phyloP scores from a whole-genome alignment of 2,888 invertebrate genomes.

The Synanthedon tipuliformis region DNA sequence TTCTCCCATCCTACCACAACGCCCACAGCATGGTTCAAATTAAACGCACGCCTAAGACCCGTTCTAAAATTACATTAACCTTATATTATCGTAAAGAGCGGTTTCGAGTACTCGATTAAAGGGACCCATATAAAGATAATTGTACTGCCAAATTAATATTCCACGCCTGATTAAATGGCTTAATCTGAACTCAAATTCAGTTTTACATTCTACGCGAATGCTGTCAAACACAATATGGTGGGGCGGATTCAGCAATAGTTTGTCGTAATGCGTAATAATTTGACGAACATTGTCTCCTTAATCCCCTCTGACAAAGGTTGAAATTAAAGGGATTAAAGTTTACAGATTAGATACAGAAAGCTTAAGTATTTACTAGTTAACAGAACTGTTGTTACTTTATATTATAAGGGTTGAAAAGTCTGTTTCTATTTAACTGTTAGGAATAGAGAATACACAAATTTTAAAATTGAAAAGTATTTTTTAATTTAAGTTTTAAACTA shows the following conservation, averaged over 20 bases:
- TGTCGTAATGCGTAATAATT: not conserved
- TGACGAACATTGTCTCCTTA: not conserved
- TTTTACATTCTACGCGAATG: not conserved
- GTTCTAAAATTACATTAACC: slow-evolving; percentile 42
- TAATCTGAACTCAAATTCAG: slow-evolving; percentile 1
- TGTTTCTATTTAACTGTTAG: no score
- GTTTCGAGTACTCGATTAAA: slow-evolving; percentile 40
- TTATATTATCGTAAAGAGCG: slow-evolving; percentile 34
- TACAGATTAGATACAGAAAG: no score
- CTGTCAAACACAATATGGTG: not conserved
- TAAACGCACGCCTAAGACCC: slow-evolving; percentile 32
- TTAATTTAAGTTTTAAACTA: no score
- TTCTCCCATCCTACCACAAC: not conserved
- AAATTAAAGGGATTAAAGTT: no score
- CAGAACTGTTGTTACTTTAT: no score
- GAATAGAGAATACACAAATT: no score
- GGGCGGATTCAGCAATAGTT: not conserved
- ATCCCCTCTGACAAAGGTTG: no score
- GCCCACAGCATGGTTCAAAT: slow-evolving; percentile 27
- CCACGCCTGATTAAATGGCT: slow-evolving; percentile 12
- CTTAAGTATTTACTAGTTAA: no score
- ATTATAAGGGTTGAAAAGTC: no score
- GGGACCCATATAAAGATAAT: slow-evolving; percentile 42
- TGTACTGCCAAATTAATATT: slow-evolving; percentile 21
- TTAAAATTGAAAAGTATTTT: no score